These are phyloP conservation scores for Bombylius discolor DNA, from an alignment of 2,888 invertebrate genomes.

Conservation along the genomic window DNA sequence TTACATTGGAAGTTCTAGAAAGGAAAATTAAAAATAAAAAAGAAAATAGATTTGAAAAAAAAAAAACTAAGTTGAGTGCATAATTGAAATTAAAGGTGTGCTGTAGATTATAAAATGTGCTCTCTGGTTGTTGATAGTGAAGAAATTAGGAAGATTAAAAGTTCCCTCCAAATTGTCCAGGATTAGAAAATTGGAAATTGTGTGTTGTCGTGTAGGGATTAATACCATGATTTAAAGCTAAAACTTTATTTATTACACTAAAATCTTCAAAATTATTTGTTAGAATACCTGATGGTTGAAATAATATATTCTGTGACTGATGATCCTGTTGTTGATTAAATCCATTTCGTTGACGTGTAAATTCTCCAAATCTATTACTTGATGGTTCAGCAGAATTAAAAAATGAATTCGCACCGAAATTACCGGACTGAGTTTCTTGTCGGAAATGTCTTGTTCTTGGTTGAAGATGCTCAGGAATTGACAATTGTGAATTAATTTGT, in stretches of 20 bases:
- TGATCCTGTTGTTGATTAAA: conserved; percentile 14
- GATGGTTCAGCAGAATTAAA: not conserved
- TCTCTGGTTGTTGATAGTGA: not conserved
- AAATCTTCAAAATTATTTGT: conserved; percentile 50
- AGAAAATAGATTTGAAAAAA: too few species aligned
- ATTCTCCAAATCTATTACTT: not conserved
- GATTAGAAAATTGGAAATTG: conserved; percentile 25
- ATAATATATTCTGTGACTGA: conserved; percentile 51
- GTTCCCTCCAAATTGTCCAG: conserved; percentile 13
- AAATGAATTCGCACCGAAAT: conserved; percentile 46
- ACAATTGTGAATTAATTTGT: conserved; percentile 21
- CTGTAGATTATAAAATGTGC: too few species aligned
- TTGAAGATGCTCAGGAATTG: conserved; percentile 21
- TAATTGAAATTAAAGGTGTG: too few species aligned
- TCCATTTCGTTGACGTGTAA: not conserved
- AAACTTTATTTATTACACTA: conserved; percentile 67
- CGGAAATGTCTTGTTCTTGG: conserved; percentile 39
- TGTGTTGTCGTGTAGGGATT: conserved; percentile 31
- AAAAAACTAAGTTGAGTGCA: too few species aligned
- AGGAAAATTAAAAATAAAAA: too few species aligned
- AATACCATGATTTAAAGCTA: conserved; percentile 66
- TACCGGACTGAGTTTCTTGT: conserved; percentile 45
- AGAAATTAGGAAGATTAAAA: not conserved
- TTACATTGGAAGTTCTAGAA: too few species aligned
- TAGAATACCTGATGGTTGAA: conserved; percentile 39